Percentiles rank a stretch among this genome's conserved stretches.
Evolutionary conservation across 1,140 invertebrate species (phyloP).

Genomic region (Sminthurinus signatus): DNA sequence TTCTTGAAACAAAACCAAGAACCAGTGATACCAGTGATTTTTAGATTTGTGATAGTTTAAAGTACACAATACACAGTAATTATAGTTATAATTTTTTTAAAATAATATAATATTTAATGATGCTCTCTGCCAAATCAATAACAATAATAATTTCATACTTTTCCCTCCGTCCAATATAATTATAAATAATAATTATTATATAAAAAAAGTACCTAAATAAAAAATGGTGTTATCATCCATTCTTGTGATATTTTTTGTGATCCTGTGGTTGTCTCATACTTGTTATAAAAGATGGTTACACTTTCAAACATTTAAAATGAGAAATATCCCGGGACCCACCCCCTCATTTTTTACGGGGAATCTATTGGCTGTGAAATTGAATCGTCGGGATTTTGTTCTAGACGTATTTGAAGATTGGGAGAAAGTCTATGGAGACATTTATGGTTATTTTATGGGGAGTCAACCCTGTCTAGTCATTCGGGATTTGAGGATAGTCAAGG

Average conservation of each 20-base stretch:
- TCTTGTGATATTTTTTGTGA: neutral
- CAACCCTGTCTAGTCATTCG: constrained; percentile 44
- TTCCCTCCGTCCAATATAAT: too few relatives aligned
- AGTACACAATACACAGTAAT: too few relatives aligned
- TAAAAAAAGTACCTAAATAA: neutral
- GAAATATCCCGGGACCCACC: constrained; percentile 44
- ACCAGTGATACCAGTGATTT: too few relatives aligned
- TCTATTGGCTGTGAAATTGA: constrained; percentile 30
- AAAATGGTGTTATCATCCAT: neutral
- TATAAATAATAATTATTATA: too few relatives aligned
- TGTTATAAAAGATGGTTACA: neutral
- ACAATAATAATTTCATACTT: too few relatives aligned
- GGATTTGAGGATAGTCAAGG: constrained; percentile 45
- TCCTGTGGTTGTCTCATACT: neutral
- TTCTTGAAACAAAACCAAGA: too few relatives aligned
- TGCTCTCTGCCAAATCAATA: too few relatives aligned
- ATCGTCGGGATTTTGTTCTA: constrained; percentile 13
- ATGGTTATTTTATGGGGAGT: constrained; percentile 46
- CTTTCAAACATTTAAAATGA: constrained; percentile 29
- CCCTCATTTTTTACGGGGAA: constrained; percentile 45
- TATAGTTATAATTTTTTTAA: too few relatives aligned
- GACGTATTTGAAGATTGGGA: constrained; percentile 44
- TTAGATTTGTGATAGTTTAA: too few relatives aligned
- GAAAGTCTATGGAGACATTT: constrained; percentile 44
- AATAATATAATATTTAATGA: too few relatives aligned